These are phyloP conservation scores for Rhopalosiphum padi DNA, from an alignment of 1,140 invertebrate species.

Conservation along the genomic window DNA sequence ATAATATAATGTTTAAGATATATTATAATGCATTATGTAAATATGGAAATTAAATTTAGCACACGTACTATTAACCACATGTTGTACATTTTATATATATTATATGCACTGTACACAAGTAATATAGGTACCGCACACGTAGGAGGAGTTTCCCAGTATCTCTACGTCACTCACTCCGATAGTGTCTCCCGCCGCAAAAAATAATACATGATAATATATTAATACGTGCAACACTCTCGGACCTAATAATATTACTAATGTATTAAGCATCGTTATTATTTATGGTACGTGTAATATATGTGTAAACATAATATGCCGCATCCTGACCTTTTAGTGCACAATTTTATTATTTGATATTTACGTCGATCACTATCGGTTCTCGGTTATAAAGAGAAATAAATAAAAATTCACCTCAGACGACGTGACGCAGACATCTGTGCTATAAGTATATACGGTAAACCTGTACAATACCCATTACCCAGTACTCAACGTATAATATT, in stretches of 20 bases:
- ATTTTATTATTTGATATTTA: not conserved
- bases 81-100: not conserved
- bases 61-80: not conserved
- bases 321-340: not conserved
- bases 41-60: constrained; percentile 25
- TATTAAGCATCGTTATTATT: not conserved
- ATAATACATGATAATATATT: not conserved
- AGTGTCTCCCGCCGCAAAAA: not conserved
- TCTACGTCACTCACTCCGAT: not conserved
- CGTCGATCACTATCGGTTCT: not conserved
- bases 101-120: not conserved
- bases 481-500: not conserved
- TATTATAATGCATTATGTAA: not conserved
- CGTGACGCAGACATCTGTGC: not conserved
- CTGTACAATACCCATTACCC: constrained; percentile 2
- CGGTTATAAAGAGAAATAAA: not conserved
- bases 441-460: not conserved
- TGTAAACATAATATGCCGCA: not conserved
- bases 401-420: not conserved
- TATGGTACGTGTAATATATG: not conserved
- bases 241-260: not conserved
- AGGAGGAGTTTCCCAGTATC: not conserved
- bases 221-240: not conserved
- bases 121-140: not conserved
- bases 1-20: not conserved